Conservation (phyloP, 92 coral and sea anemone species). For the Heliopora coerulea region DNA sequence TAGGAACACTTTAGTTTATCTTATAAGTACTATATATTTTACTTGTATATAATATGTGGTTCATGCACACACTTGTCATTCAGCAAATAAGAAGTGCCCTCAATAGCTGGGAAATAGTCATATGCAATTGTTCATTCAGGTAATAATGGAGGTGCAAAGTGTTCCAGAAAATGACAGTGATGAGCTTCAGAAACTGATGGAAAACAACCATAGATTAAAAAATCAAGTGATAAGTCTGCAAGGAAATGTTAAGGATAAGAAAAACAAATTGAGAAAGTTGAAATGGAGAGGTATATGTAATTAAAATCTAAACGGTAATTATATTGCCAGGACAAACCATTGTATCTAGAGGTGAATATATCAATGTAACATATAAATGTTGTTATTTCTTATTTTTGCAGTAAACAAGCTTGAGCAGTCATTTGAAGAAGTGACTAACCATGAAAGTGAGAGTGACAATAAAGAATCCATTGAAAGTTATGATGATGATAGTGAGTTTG, state of each 20-base stretch:
- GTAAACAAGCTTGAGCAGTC: background rate
- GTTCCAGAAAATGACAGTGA: background rate
- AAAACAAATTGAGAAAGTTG: constrained; percentile 12
- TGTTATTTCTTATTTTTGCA: background rate
- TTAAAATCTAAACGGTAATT: background rate
- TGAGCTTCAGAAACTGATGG: background rate
- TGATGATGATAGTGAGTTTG: background rate
- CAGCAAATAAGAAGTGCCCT: too few relatives aligned
- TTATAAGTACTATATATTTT: too few relatives aligned
- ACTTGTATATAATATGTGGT: background rate
- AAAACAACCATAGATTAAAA: constrained; percentile 13
- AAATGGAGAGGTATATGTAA: constrained; percentile 28
- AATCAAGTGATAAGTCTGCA: constrained; percentile 17
- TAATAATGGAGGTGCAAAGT: too few relatives aligned
- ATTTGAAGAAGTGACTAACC: background rate
- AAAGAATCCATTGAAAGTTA: too few relatives aligned
- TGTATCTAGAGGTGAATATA: background rate
- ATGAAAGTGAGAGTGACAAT: background rate
- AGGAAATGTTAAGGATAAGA: constrained; percentile 3
- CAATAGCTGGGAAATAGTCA: too few relatives aligned
- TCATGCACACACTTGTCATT: too few relatives aligned
- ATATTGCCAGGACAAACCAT: background rate
- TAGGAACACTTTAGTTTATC: too few relatives aligned
- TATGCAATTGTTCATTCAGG: too few relatives aligned
- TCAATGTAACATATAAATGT: background rate